Percentiles rank a stretch among this genome's conserved stretches.
Evolutionary conservation across 2,888 invertebrate species (phyloP).

Genomic region (Antitype chi): DNA sequence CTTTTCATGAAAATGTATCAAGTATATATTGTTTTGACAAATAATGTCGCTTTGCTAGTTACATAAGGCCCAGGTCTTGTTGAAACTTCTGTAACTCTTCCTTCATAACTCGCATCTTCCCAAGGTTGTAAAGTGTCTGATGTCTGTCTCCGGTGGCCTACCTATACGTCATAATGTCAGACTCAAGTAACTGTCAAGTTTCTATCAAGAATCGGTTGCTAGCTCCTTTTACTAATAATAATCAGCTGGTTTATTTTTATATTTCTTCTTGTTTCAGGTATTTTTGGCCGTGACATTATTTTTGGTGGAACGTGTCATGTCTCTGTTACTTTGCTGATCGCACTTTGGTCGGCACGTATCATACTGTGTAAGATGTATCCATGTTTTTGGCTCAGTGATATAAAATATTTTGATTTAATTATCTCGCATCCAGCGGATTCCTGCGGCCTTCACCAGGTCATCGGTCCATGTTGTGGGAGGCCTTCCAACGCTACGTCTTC

Average conservation of each 20-base stretch:
- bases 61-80: neutral
- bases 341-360: neutral
- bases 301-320: neutral
- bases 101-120: neutral
- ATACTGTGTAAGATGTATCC: no score
- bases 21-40: no score
- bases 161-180: slow-evolving; percentile 6
- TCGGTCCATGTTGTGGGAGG: no score
- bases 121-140: slow-evolving; percentile 55
- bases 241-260: slow-evolving; percentile 32
- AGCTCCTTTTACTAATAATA: slow-evolving; percentile 35
- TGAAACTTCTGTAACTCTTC: slow-evolving; percentile 31
- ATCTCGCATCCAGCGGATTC: no score
- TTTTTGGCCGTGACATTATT: slow-evolving; percentile 12
- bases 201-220: neutral
- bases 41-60: neutral
- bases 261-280: slow-evolving; percentile 2
- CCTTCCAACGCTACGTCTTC: no score
- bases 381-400: neutral
- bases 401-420: no score
- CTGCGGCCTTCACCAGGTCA: no score
- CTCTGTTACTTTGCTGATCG: neutral
- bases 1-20: no score
- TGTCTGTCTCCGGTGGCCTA: slow-evolving; percentile 41
- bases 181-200: slow-evolving; percentile 9